A percentile compares a stretch with the other conserved stretches of the same genome.
phyloP scores from a whole-genome alignment of 2,113 vertebrate genomes.

The Sinosuthora webbiana region DNA sequence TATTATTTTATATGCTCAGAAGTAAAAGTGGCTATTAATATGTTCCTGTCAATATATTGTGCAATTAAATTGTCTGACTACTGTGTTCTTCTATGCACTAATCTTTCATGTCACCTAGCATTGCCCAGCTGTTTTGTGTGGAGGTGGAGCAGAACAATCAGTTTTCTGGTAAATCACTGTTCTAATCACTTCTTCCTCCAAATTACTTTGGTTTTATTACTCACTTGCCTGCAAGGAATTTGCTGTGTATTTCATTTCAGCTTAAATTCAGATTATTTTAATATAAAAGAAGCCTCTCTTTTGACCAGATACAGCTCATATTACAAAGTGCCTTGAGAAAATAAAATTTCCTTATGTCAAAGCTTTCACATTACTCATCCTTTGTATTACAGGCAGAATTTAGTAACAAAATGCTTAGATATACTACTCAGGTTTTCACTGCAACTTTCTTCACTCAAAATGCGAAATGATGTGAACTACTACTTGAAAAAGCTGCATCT shows the following conservation, averaged over 20 bases:
- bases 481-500: neutral
- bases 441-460: neutral
- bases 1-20: neutral
- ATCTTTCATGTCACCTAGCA: neutral
- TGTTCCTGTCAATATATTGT: neutral
- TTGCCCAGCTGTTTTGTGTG: neutral
- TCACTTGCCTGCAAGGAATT: neutral
- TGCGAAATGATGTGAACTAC: accelerated
- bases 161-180: neutral
- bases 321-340: neutral
- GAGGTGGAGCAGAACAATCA: neutral
- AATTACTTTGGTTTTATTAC: neutral
- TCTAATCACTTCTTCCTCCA: neutral
- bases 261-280: neutral
- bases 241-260: neutral
- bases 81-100: neutral
- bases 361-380: neutral
- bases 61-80: neutral
- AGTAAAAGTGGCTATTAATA: neutral
- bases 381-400: neutral
- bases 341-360: neutral
- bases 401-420: neutral
- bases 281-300: neutral
- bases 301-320: neutral
- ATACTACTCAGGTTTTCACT: neutral